Conservation (phyloP, 2,797 vertebrate genomes). For the Molothrus aeneus region DNA sequence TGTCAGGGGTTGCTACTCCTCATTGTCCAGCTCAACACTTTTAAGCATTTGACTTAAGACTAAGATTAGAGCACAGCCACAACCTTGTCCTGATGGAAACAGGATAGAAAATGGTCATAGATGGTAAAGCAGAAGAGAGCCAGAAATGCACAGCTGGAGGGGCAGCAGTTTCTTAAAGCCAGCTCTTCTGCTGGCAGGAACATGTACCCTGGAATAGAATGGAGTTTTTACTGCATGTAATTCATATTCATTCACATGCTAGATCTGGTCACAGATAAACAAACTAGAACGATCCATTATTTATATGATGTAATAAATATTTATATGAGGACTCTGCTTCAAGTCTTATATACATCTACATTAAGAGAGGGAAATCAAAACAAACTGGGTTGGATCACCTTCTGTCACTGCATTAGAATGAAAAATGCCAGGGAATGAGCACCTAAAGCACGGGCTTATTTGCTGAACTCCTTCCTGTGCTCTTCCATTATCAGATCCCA, state of each 20-base stretch:
- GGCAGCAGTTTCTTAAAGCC: neutral
- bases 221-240: neutral
- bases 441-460: neutral
- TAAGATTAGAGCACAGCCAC: neutral
- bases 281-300: neutral
- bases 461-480: neutral
- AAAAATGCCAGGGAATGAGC: neutral
- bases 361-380: constrained; percentile 31
- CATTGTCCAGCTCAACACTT: neutral
- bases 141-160: neutral
- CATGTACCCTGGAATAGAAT: neutral
- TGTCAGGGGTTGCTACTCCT: neutral
- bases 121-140: neutral
- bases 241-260: neutral
- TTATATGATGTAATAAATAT: constrained; percentile 34
- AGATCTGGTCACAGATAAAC: neutral
- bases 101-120: neutral
- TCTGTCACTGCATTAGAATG: constrained; percentile 6
- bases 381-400: neutral
- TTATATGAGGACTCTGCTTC: neutral
- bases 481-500: neutral
- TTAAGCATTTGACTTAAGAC: neutral
- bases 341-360: neutral
- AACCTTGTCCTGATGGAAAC: neutral
- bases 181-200: neutral